Base-by-base conservation (phyloP, 2,888 invertebrate species). In the Erebia epiphron region DNA sequence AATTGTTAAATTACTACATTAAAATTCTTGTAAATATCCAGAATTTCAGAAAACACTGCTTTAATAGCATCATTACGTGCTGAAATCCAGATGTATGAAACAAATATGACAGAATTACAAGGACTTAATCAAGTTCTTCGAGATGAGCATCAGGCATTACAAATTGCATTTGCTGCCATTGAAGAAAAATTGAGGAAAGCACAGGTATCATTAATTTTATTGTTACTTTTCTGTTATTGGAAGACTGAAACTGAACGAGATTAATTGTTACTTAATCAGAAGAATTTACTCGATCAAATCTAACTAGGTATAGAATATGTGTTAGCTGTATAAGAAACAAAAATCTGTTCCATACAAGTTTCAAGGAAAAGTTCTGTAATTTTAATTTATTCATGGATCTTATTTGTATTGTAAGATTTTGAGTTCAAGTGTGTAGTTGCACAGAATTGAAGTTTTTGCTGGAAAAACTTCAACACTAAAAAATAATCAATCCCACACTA, bases 71-170 rank as follows among this genome's bases (percentile, higher is more conserved):
- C 95, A 63, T 88, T 97, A 62, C 94, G 95, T 77, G 95, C 96
- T 57, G 97, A 97, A 89, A 95, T 97, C 67, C 94, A 95, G 80
- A 94, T 96, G 94, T 95, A 96, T 78, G 95, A 95, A 82, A 95
- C 94, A 72, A 96, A 95, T 80, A 95, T 97, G 87, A 94, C 94
- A 72, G 97, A 97, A 84, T 86, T 98, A 66, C 96, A 98, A 89
- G 95, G 95, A 76, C 92, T 98, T 13, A 98, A 98, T 90, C 97
- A 98, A 92, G 96, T 98, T 78, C 88, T 99, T 70, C 95, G 97
- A 81, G 99, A 99, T 90, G 99, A 99, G 90, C 97, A 99, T 85
- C 98, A 98, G 87, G 98, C 99, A 0, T 89, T 99, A 73, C 98
- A 99, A 84, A 94, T 99, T 77, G 98, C 98, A 2, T 98, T 97